Conservation (phyloP, 2,113 vertebrate genomes). For the Anseranas semipalmata region DNA sequence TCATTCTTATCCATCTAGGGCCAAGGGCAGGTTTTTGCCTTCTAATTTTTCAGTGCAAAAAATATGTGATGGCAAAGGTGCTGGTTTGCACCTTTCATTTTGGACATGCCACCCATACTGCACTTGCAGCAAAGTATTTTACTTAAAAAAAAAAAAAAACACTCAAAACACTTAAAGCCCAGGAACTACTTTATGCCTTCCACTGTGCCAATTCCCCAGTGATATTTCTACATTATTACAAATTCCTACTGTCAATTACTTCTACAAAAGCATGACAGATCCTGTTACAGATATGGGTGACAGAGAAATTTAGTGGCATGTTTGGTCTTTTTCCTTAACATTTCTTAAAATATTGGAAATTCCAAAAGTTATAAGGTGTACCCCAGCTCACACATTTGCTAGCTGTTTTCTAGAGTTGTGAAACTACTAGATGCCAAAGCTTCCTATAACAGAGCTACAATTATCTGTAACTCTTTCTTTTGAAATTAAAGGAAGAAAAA, state of each 20-base stretch:
- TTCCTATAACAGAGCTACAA: background rate
- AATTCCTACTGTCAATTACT: background rate
- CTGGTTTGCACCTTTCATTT: background rate
- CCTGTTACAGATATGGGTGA: background rate
- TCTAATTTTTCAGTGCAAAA: background rate
- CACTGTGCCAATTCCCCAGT: accelerated
- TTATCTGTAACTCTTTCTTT: background rate
- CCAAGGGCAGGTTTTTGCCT: background rate
- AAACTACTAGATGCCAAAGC: background rate
- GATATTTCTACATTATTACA: background rate
- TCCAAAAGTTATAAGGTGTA: background rate
- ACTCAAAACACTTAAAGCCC: background rate
- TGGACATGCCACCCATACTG: background rate
- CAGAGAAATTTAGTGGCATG: background rate
- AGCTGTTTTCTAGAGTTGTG: background rate
- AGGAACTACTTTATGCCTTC: background rate
- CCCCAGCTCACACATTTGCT: background rate
- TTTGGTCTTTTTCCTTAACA: background rate
- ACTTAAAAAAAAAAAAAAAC: background rate
- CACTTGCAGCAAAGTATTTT: background rate
- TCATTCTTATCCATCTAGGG: background rate
- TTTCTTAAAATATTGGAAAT: background rate
- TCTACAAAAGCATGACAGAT: background rate
- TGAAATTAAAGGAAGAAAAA: background rate
- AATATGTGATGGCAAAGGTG: background rate